Evolutionary conservation across 2,113 vertebrate species (phyloP), one percentile per base, ranked within the genome.

Genomic region (Perca schrenkii): DNA sequence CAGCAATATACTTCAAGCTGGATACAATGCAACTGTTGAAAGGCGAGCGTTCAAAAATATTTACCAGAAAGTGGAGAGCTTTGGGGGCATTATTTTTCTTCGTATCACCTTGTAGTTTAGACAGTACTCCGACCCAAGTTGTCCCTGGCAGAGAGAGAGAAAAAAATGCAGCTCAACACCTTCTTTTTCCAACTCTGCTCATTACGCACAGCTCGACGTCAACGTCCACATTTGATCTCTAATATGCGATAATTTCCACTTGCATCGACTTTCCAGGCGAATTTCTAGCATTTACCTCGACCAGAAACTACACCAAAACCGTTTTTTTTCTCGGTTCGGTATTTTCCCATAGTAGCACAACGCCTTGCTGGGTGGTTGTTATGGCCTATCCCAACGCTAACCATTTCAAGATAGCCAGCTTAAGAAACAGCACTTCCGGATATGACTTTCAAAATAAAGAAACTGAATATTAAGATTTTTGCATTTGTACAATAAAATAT

Each of bases 141-240:
- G 85, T 92, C 85, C 74, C 86, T 89, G 86, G 81, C 83, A 83
- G 88, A 82, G 78, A 19, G 64, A 68, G 74, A 85, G 36, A 79
- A 92, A 94, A 91, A 93, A 93, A 89, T 87, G 90, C 91, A 88
- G 92, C 93, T 93, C 93, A 94, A 93, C 93, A 93, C 93, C 94
- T 94, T 93, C 92, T 93, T 94, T 93, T 91, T 89, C 90, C 85
- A 93, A 93, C 93, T 93, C 92, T 79, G 86, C 86, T 94, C 89
- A 91, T 93, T 94, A 93, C 90, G 91, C 89, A 92, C 91, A 69
- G 79, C 70, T 94, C 93, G 92, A 94, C 93, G 94, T 92, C 89
- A 92, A 61, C 84, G 77, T 79, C 71, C 69, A 82, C 86, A 73
- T 82, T 79, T 79, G 53, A 80, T 67, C 74, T 50, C 57, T 4